Evolutionary conservation across 2,888 invertebrate genomes (phyloP).

Genomic region (Rhimphoctona megacephalus): DNA sequence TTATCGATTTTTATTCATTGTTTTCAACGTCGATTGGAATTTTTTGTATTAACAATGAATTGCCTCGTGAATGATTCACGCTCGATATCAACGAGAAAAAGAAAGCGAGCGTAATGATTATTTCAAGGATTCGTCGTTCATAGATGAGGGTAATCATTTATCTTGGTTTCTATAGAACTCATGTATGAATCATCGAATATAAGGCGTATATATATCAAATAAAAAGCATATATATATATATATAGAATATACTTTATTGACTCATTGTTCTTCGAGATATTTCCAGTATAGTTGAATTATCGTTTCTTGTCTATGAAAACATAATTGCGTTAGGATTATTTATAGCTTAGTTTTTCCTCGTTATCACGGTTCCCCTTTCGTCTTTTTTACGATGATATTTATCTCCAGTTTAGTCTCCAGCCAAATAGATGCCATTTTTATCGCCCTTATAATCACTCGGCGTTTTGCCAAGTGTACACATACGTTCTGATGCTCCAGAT

Average conservation of each 20-base stretch:
- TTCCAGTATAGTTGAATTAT: slow-evolving; percentile 67
- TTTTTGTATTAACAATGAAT: neutral
- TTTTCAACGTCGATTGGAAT: neutral
- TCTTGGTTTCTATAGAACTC: slow-evolving; percentile 62
- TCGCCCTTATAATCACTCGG: slow-evolving; percentile 76
- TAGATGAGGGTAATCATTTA: slow-evolving; percentile 55
- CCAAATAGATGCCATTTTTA: slow-evolving; percentile 75
- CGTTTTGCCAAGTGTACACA: slow-evolving; percentile 70
- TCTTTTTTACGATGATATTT: slow-evolving; percentile 72
- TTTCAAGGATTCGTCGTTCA: slow-evolving; percentile 29
- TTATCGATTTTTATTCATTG: neutral
- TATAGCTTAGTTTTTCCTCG: slow-evolving; percentile 71
- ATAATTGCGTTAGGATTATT: slow-evolving; percentile 79
- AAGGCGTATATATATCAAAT: slow-evolving; percentile 19
- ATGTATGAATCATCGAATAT: slow-evolving; percentile 63
- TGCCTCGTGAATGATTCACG: slow-evolving; percentile 19
- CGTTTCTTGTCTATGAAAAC: slow-evolving; percentile 69
- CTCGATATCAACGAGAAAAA: slow-evolving; percentile 11
- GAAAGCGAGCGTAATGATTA: slow-evolving; percentile 22
- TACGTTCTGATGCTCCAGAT: slow-evolving; percentile 25
- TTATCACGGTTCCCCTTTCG: slow-evolving; percentile 68
- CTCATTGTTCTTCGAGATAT: slow-evolving; percentile 68
- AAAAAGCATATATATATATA: slow-evolving; percentile 11
- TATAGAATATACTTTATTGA: slow-evolving; percentile 57
- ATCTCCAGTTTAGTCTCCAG: slow-evolving; percentile 72